These are phyloP conservation scores for Papilio protenor DNA, from an alignment of 2,888 invertebrate species.

Conservation along the genomic window DNA sequence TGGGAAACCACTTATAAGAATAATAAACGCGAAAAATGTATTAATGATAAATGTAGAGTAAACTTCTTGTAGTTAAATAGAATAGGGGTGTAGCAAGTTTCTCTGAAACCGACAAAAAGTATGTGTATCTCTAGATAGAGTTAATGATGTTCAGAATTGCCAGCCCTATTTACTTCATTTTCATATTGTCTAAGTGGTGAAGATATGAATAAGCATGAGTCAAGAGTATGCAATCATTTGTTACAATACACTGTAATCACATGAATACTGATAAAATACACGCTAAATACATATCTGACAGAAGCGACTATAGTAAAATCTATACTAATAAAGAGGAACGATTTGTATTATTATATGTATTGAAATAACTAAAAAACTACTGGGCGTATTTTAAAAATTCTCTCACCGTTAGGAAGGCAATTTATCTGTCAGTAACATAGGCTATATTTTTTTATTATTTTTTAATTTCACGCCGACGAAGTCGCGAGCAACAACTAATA, in stretches of 20 bases:
- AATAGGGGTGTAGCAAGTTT: background rate
- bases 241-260: background rate
- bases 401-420: too few relatives aligned
- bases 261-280: slow-evolving; percentile 8
- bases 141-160: background rate
- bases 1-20: too few relatives aligned
- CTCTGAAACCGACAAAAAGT: background rate
- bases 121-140: background rate
- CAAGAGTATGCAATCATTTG: slow-evolving; percentile 19
- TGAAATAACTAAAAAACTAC: too few relatives aligned
- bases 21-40: background rate
- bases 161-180: slow-evolving; percentile 43
- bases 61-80: background rate
- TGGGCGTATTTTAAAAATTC: too few relatives aligned
- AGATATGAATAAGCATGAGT: slow-evolving; percentile 27
- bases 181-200: slow-evolving; percentile 50
- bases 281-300: background rate
- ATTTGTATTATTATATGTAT: too few relatives aligned
- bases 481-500: too few relatives aligned
- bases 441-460: too few relatives aligned
- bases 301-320: too few relatives aligned
- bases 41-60: background rate
- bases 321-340: too few relatives aligned
- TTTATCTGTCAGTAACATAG: too few relatives aligned
- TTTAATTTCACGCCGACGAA: too few relatives aligned